Conservation (phyloP, 2,113 vertebrate species). For the Scortum barcoo region DNA sequence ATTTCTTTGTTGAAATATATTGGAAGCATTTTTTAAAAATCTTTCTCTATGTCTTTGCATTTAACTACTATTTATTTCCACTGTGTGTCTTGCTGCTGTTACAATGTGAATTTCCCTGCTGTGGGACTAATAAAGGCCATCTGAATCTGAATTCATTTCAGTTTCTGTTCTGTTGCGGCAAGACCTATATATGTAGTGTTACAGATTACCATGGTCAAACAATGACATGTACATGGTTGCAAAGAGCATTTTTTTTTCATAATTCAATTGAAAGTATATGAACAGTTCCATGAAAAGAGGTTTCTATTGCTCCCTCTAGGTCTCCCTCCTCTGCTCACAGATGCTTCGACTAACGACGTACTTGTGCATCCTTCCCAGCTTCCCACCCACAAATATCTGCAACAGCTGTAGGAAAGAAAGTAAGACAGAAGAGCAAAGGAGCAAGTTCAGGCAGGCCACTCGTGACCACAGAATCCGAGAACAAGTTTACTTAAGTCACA, state of each 20-base stretch:
- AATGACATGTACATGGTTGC: background rate
- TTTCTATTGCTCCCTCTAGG: background rate
- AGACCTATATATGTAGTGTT: background rate
- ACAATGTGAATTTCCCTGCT: too few relatives aligned
- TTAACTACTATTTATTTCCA: too few relatives aligned
- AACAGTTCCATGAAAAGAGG: background rate
- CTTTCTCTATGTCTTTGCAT: background rate
- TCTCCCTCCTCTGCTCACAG: background rate
- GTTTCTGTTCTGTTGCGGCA: too few relatives aligned
- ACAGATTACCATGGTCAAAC: background rate
- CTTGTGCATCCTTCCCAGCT: conserved; percentile 14
- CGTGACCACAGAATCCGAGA: background rate
- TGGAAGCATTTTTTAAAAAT: too few relatives aligned
- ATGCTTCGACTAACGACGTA: background rate
- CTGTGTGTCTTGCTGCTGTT: too few relatives aligned
- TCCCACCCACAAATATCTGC: conserved; percentile 17
- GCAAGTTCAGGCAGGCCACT: conserved; percentile 2
- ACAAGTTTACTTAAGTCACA: conserved; percentile 14
- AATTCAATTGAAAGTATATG: background rate
- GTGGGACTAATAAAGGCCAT: too few relatives aligned
- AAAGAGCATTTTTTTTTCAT: background rate
- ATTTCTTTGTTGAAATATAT: background rate
- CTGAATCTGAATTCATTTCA: too few relatives aligned
- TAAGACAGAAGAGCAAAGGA: background rate
- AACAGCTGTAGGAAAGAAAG: conserved; percentile 15